Conservation (phyloP, 1,140 invertebrate species). For the Zaprionus tsacasi region DNA sequence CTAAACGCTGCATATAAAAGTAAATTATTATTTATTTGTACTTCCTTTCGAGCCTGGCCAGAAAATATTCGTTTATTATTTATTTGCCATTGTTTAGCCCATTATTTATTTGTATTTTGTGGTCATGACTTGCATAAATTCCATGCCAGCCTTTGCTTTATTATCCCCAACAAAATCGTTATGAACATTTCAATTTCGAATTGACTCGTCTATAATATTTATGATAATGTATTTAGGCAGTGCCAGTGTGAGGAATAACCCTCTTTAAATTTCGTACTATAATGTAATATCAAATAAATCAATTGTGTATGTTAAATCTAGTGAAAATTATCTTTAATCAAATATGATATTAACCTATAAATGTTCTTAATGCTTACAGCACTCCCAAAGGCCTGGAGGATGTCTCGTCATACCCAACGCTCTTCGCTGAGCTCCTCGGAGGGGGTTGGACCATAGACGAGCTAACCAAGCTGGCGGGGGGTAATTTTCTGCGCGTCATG, state of each 20-base stretch:
- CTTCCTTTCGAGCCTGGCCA: constrained; percentile 32
- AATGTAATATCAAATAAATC: background rate
- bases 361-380: constrained; percentile 82
- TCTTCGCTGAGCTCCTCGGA: constrained; percentile 92
- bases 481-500: constrained; percentile 93
- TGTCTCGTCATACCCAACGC: constrained; percentile 94
- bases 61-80: constrained; percentile 70
- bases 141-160: constrained; percentile 19
- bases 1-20: constrained; percentile 59
- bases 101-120: constrained; percentile 63
- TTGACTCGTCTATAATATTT: constrained; percentile 5
- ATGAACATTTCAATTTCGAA: constrained; percentile 7
- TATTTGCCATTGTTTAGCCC: constrained; percentile 63
- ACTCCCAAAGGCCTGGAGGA: constrained; percentile 94
- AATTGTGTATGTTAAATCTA: background rate
- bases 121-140: constrained; percentile 45
- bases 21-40: constrained; percentile 78
- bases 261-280: background rate
- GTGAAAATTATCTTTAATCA: no score
- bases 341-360: background rate
- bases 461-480: constrained; percentile 94
- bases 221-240: constrained; percentile 2
- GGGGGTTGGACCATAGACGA: constrained; percentile 93
- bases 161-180: constrained; percentile 24
- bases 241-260: background rate